Base-by-base conservation (phyloP, 2,113 vertebrate genomes). In the Arothron firmamentum region DNA sequence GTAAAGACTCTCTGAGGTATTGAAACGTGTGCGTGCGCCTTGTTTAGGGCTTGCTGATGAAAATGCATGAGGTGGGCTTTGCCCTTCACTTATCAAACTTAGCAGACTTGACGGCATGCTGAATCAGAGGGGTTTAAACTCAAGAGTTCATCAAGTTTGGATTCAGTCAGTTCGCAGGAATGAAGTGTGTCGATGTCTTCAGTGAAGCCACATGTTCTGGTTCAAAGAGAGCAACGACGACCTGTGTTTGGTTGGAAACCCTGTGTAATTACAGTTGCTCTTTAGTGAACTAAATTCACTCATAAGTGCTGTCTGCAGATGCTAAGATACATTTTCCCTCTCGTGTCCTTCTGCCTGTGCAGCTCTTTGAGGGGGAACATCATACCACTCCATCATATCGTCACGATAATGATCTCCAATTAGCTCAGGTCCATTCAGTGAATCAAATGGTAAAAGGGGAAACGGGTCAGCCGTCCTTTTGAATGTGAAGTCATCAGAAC, bases 81-180 rank as follows among this genome's bases (percentile, higher is more conserved):
- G 84, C 73, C 82, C 84, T 85, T 87, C 87, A 88, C 83, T 88
- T 87, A 87, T 85, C 85, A 86, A 86, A 87, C 82, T 86, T 88
- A 88, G 80, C 80, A 77, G 80, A 78, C 83, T 85, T 76, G 69
- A 58, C 74, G 61, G 64, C 66, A 62, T 77, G 79, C 80, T 84
- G 82, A 85, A 84, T 86, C 87, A 78, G 78, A 78, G 47, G 56
- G 77, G 61, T 76, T 75, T 75, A 72, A 82, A 71, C 76, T 74
- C 68, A 65, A 79, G 80, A 79, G 85, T 86, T 81, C 79, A 82
- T 86, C 72, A 86, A 76, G 71, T 82, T 78, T 72, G 71, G 75
- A 87, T 85, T 82, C 78, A 84, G 68, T 81, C 77, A 50, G 76
- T 60, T 70, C 78, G 61, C 62, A 59, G 76, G 70, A 80, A 76